Evolutionary conservation across 2,113 vertebrate genomes (phyloP).

Genomic region (Procavia capensis): DNA sequence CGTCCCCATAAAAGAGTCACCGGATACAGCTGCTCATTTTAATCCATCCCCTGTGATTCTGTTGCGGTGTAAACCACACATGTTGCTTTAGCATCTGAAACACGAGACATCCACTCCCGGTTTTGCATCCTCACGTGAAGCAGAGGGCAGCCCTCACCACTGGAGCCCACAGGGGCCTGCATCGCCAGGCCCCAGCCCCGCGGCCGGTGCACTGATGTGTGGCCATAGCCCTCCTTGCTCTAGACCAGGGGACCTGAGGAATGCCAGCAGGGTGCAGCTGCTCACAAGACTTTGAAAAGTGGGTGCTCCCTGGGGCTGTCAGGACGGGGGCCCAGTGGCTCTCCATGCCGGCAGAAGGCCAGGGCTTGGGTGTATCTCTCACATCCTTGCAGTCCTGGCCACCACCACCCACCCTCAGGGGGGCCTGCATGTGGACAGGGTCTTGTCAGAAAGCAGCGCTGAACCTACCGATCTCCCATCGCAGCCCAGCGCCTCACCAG

Average conservation of each 20-base stretch:
- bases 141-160: fast-evolving
- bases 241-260: background rate
- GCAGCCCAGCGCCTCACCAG: fast-evolving
- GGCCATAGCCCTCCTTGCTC: fast-evolving
- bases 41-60: fast-evolving
- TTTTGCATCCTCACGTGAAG: fast-evolving
- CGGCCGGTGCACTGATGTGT: no score
- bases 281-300: fast-evolving
- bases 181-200: fast-evolving
- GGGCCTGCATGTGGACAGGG: background rate
- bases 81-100: background rate
- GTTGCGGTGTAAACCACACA: fast-evolving
- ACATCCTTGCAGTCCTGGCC: fast-evolving
- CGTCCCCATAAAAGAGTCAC: background rate
- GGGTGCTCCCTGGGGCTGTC: fast-evolving
- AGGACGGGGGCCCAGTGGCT: fast-evolving
- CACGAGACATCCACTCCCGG: fast-evolving
- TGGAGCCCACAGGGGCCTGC: no score
- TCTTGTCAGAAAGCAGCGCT: background rate
- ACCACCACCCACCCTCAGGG: background rate
- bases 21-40: fast-evolving
- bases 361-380: fast-evolving
- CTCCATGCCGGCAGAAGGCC: fast-evolving
- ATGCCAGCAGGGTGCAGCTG: background rate
- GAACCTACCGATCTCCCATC: fast-evolving